Percentiles rank a stretch among this genome's conserved stretches.
phyloP scores from a whole-genome alignment of 2,113 vertebrate species.

The Corydoras sp. region DNA sequence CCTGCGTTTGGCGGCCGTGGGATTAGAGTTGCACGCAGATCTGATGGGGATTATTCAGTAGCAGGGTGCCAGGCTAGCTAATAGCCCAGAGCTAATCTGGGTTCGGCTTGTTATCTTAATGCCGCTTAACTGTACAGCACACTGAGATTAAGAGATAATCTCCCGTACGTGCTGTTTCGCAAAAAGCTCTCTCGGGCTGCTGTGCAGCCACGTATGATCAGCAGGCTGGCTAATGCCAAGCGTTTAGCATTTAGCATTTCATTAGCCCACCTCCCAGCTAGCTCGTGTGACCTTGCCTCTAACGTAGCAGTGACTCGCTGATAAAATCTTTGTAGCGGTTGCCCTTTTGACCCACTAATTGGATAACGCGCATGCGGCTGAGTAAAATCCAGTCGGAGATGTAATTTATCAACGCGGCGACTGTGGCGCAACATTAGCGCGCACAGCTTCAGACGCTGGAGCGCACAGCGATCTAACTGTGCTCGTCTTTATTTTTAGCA shows the following conservation, averaged over 20 bases:
- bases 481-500: conserved; percentile 36
- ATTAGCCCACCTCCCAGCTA: conserved; percentile 5
- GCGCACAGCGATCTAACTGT: conserved; percentile 3
- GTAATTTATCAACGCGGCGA: conserved; percentile 11
- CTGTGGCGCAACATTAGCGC: background rate
- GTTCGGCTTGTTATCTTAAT: conserved; percentile 29
- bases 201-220: background rate
- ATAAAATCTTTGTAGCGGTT: conserved; percentile 21
- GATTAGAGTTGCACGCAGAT: conserved; percentile 32
- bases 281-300: background rate
- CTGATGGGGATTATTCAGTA: conserved; percentile 37
- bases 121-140: conserved; percentile 4
- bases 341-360: conserved; percentile 30
- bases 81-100: conserved; percentile 30
- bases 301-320: background rate
- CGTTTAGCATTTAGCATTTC: background rate
- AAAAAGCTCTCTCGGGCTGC: background rate
- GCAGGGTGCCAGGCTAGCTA: conserved; percentile 23
- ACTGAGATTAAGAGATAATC: conserved; percentile 4
- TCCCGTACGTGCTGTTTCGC: background rate
- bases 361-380: conserved; percentile 12
- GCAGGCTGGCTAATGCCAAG: no score
- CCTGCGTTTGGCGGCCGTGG: conserved; percentile 6
- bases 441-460: conserved; percentile 4
- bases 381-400: conserved; percentile 17